Evolutionary conservation across 2,113 vertebrate genomes (phyloP).

Genomic region (Cheirogaleus medius): DNA sequence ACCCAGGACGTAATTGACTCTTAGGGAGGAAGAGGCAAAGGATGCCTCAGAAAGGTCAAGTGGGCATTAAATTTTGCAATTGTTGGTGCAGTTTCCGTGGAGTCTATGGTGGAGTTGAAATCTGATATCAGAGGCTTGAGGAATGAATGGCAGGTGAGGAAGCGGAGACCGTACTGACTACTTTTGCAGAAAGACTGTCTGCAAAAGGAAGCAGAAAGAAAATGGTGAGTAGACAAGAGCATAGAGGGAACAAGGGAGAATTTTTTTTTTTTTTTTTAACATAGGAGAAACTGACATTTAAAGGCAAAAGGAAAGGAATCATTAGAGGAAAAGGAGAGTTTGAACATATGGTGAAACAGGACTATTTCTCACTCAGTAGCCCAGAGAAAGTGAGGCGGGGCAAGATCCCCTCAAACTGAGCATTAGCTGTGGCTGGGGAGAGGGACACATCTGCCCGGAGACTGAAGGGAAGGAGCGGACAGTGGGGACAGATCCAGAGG

Average conservation of each 20-base stretch:
- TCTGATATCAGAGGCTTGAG: background rate
- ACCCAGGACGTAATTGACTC: background rate
- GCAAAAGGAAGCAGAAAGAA: background rate
- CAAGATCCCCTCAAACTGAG: background rate
- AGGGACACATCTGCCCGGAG: background rate
- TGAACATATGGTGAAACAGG: background rate
- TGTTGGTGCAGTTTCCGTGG: background rate
- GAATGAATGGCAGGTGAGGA: background rate
- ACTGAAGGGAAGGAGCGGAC: background rate
- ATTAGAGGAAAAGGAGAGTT: background rate
- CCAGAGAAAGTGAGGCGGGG: background rate
- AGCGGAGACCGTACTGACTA: background rate
- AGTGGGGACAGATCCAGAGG: background rate
- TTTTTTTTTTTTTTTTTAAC: background rate
- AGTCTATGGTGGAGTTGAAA: background rate
- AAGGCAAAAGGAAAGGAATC: background rate
- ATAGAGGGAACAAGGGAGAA: background rate
- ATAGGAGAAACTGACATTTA: background rate
- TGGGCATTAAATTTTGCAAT: background rate
- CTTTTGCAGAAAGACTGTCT: background rate
- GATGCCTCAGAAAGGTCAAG: background rate
- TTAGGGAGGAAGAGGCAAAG: background rate
- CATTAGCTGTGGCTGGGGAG: background rate
- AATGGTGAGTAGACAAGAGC: background rate
- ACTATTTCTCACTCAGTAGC: background rate